These are phyloP conservation scores for Leucophenga varia DNA, from an alignment of 1,140 invertebrate species.

Conservation along the genomic window DNA sequence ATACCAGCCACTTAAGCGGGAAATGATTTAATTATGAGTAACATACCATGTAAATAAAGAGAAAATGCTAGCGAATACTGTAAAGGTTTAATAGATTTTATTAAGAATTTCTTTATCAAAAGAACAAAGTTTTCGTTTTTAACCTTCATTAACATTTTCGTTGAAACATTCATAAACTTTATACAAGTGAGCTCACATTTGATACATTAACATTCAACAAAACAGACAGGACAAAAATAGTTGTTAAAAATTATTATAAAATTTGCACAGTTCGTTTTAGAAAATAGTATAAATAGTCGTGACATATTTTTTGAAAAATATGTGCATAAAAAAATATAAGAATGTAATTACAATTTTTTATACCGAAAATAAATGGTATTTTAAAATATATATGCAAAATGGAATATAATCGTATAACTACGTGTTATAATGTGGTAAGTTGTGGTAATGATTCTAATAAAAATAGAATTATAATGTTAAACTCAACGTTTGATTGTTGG, in stretches of 20 bases:
- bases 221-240: constrained; percentile 22
- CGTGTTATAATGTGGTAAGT: too few species aligned
- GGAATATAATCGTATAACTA: constrained; percentile 28
- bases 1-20: too few species aligned
- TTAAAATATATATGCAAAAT: constrained; percentile 24
- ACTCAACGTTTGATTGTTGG: too few species aligned
- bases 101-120: constrained; percentile 39
- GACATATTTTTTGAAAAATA: constrained; percentile 16
- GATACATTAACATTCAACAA: constrained; percentile 20
- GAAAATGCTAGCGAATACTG: neutral
- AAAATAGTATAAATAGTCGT: constrained; percentile 15
- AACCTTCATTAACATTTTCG: constrained; percentile 31
- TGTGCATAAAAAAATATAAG: constrained; percentile 15
- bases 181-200: constrained; percentile 32
- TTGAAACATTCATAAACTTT: constrained; percentile 39
- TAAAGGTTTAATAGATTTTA: constrained; percentile 29
- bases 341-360: too few species aligned
- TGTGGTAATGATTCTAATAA: too few species aligned
- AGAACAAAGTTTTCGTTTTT: constrained; percentile 39
- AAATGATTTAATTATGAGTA: too few species aligned
- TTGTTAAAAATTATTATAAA: constrained; percentile 18
- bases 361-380: constrained; percentile 12
- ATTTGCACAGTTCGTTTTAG: too few species aligned
- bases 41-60: neutral
- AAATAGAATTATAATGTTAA: too few species aligned